Evolutionary conservation across 2,888 invertebrate genomes (phyloP).

Genomic region (Lasioglossum leucozonium): DNA sequence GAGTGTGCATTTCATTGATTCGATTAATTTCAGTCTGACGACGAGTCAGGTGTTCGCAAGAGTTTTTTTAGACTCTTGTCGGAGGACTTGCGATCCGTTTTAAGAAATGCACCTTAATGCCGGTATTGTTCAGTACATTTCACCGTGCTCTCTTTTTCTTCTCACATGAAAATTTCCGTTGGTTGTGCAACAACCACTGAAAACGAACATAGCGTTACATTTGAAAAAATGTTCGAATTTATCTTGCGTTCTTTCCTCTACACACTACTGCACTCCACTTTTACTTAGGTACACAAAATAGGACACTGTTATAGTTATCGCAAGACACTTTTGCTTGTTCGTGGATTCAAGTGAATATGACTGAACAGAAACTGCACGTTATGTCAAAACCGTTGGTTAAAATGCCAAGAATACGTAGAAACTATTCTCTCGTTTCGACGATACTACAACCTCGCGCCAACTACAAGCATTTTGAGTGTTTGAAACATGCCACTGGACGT

Average conservation of each 20-base stretch:
- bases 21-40: neutral
- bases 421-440: conserved; percentile 66
- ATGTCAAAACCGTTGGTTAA: conserved; percentile 43
- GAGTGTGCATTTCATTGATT: conserved; percentile 37
- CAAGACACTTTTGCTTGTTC: conserved; percentile 47
- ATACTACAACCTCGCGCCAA: conserved; percentile 76
- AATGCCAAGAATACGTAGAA: conserved; percentile 57
- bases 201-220: conserved; percentile 23
- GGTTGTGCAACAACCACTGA: conserved; percentile 23
- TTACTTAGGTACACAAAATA: conserved; percentile 38
- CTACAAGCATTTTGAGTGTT: conserved; percentile 81
- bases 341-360: conserved; percentile 31
- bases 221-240: conserved; percentile 53
- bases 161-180: conserved; percentile 37
- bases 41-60: neutral
- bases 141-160: conserved; percentile 66
- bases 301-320: conserved; percentile 47
- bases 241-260: conserved; percentile 13
- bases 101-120: conserved; percentile 62
- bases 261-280: conserved; percentile 42
- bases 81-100: conserved; percentile 61
- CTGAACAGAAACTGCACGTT: conserved; percentile 47
- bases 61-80: conserved; percentile 8
- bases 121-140: conserved; percentile 62
- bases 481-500: conserved; percentile 81